Evolutionary conservation across 2,113 vertebrate genomes (phyloP).

Genomic region (Alethe castanea): DNA sequence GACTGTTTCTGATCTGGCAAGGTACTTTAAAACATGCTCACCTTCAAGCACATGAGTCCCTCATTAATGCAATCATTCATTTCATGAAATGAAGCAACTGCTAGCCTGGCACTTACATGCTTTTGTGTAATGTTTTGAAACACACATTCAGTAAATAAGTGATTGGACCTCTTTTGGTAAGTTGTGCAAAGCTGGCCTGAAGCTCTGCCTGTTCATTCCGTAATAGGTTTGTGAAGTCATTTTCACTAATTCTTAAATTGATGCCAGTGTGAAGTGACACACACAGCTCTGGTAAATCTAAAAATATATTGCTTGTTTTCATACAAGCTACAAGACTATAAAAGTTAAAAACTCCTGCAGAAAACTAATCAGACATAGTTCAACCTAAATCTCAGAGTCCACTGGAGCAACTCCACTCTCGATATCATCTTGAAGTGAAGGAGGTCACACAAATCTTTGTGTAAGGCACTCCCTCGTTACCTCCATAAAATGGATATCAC

Average conservation of each 20-base stretch:
- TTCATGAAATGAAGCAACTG: background rate
- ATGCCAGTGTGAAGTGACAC: background rate
- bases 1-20: slow-evolving; percentile 21
- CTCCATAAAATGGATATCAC: background rate
- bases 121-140: slow-evolving; percentile 51
- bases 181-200: background rate
- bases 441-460: background rate
- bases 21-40: background rate
- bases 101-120: background rate
- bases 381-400: background rate
- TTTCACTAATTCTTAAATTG: background rate
- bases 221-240: background rate
- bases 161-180: background rate
- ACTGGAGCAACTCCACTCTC: background rate
- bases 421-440: background rate
- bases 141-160: slow-evolving; percentile 22
- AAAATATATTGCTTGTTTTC: rapidly evolving
- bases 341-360: background rate
- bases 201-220: background rate
- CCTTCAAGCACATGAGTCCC: background rate
- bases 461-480: background rate
- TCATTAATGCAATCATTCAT: background rate
- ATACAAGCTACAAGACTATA: background rate
- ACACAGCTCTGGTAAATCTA: background rate
- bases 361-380: background rate